These are phyloP conservation scores for Clarias laeviceps DNA, from an alignment of 2,797 vertebrate genomes.

Conservation along the genomic window DNA sequence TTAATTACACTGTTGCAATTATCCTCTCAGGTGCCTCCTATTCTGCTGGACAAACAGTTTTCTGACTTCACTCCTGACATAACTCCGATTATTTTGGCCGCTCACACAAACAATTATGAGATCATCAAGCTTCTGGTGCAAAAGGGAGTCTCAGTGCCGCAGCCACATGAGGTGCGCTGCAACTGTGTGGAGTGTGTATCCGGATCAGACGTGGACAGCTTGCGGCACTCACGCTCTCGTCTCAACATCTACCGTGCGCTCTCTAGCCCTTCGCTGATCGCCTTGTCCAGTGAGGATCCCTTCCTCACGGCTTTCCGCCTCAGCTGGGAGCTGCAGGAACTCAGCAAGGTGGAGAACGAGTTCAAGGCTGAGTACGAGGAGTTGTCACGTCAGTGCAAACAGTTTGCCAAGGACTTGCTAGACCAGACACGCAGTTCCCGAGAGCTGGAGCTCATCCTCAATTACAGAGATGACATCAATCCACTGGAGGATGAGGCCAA, in stretches of 20 bases:
- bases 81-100: slow-evolving; percentile 95
- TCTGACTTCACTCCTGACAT: slow-evolving; percentile 98
- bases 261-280: slow-evolving; percentile 91
- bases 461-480: slow-evolving; percentile 89
- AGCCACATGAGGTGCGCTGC: slow-evolving; percentile 95
- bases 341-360: slow-evolving; percentile 98
- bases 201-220: slow-evolving; percentile 94
- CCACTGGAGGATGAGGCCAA: slow-evolving; percentile 87
- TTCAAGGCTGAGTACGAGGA: slow-evolving; percentile 98
- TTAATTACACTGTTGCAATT: background rate
- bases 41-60: slow-evolving; percentile 95
- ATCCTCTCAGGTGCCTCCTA: slow-evolving; percentile 86
- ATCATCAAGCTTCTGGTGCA: slow-evolving; percentile 97
- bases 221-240: slow-evolving; percentile 93
- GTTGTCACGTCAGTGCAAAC: slow-evolving; percentile 92
- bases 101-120: slow-evolving; percentile 98
- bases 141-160: slow-evolving; percentile 93
- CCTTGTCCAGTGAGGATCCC: slow-evolving; percentile 95
- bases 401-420: slow-evolving; percentile 95
- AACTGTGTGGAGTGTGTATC: slow-evolving; percentile 97
- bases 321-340: slow-evolving; percentile 97
- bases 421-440: slow-evolving; percentile 97
- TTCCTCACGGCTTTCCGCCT: slow-evolving; percentile 95
- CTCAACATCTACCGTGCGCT: slow-evolving; percentile 96
- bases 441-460: slow-evolving; percentile 97